Base-by-base conservation (phyloP, 2,797 vertebrate genomes). In the Thripadectes ignobilis region DNA sequence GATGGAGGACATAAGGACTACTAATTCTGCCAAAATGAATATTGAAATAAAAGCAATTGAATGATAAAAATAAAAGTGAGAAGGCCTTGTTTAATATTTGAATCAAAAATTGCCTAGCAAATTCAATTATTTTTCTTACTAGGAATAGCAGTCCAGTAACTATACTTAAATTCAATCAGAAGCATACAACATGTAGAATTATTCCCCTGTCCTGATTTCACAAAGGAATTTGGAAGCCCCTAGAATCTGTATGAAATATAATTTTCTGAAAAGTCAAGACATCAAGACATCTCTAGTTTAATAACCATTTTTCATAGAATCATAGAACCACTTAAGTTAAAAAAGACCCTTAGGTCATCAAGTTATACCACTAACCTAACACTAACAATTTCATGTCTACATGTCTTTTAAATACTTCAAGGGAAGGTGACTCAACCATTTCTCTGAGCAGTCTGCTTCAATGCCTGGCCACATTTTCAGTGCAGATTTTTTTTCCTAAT, bases 301-400 rank as follows among this genome's bases (percentile, higher is more conserved):
- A 46, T 36, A 74, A 78, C 51, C 2, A 18, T 2, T 2, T 55
- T 45, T 66, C 18, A 23, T 16, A 51, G 15, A 59, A 23, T 18
- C 12, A n/a, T 14, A 21, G 15, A 62, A 77, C 23, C 1, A 19
- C 34, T 58, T 68, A 41, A 5, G 2, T 57, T 38, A 30, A 39
- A 65, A 36, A 74, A 10, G 4, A 68, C 4, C 2, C 3, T 34
- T 38, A 36, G 12, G 18, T 41, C 3, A 12, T n/a, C 10, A 41
- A 68, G 22, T 34, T 39, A 10, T 29, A 36, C 16, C 2, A 1
- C 39, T 20, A 54, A 29, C 8, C 7, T 32, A 36, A 14, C 0
- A 2, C 7, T 45, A 1, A 14, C 1, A 7, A 20, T 7, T 46
- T 14, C 9, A 62, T 7, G 2, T 26, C 17, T 30, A 20, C 9